Percentiles rank a stretch among this genome's conserved stretches.
Evolutionary conservation across 2,797 vertebrate genomes (phyloP).

Genomic region (Coregonus ussuriensis): DNA sequence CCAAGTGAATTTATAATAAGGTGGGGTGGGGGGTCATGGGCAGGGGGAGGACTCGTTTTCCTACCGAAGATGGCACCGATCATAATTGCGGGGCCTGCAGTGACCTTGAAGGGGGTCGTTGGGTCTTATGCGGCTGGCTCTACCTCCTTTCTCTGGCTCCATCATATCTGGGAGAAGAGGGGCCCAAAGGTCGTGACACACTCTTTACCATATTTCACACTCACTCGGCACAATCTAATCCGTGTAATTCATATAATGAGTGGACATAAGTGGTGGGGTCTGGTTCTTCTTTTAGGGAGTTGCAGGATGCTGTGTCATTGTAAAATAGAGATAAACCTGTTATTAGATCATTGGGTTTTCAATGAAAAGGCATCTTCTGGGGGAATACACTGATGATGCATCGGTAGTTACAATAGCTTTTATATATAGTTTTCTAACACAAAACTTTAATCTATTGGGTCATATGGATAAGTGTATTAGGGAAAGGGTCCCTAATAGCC

Average conservation of each 20-base stretch:
- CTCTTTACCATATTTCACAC: neutral
- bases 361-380: neutral
- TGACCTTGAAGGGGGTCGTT: constrained; percentile 45
- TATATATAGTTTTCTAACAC: neutral
- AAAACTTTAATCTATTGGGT: too few relatives aligned
- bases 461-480: too few relatives aligned
- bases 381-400: neutral
- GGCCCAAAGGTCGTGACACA: neutral
- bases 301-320: neutral
- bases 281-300: neutral
- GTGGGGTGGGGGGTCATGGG: constrained; percentile 20
- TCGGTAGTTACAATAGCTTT: neutral
- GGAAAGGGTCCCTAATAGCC: too few relatives aligned
- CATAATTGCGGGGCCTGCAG: constrained; percentile 44
- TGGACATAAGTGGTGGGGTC: neutral
- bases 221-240: neutral
- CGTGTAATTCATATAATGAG: constrained; percentile 4
- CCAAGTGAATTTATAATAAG: constrained; percentile 58
- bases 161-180: constrained; percentile 10
- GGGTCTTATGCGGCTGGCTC: neutral
- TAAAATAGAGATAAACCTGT: neutral
- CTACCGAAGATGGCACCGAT: constrained; percentile 38
- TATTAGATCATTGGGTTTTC: neutral
- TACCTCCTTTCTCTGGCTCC: neutral
- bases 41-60: constrained; percentile 40